Conservation (phyloP, 2,797 vertebrate species). For the Pseudomugil gertrudae region DNA sequence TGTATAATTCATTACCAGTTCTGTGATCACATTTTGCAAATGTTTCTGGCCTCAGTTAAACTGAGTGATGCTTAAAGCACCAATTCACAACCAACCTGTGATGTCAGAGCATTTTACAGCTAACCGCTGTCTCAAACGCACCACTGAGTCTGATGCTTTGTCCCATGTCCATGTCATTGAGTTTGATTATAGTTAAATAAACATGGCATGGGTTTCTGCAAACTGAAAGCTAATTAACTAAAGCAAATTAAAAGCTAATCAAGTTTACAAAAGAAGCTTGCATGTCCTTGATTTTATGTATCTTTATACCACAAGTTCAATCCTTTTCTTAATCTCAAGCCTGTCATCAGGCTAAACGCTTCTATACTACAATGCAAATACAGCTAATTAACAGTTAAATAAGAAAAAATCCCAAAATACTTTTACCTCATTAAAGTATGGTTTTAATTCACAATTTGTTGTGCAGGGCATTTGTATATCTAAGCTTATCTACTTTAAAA, state of each 20-base stretch:
- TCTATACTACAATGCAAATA: too few species aligned
- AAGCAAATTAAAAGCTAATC: too few species aligned
- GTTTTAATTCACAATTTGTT: neutral
- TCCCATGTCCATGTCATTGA: neutral
- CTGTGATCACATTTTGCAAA: too few species aligned
- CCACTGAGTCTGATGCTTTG: neutral
- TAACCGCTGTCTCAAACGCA: neutral
- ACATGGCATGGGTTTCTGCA: too few species aligned
- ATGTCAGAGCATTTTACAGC: neutral
- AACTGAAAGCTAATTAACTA: too few species aligned
- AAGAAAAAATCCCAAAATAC: neutral
- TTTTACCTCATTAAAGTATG: neutral
- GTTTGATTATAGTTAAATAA: neutral
- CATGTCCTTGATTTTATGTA: too few species aligned
- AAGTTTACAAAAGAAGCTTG: too few species aligned
- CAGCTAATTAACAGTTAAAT: neutral
- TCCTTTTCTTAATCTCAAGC: too few species aligned
- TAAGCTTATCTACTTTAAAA: too few species aligned
- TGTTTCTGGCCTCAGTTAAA: neutral
- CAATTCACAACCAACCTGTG: neutral
- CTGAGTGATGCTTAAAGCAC: neutral
- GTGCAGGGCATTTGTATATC: too few species aligned
- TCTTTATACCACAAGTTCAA: too few species aligned
- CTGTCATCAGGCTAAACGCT: too few species aligned
- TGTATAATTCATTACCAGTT: neutral